These are phyloP conservation scores for Girardinus metallicus DNA, from an alignment of 2,797 vertebrate genomes.

Conservation along the genomic window DNA sequence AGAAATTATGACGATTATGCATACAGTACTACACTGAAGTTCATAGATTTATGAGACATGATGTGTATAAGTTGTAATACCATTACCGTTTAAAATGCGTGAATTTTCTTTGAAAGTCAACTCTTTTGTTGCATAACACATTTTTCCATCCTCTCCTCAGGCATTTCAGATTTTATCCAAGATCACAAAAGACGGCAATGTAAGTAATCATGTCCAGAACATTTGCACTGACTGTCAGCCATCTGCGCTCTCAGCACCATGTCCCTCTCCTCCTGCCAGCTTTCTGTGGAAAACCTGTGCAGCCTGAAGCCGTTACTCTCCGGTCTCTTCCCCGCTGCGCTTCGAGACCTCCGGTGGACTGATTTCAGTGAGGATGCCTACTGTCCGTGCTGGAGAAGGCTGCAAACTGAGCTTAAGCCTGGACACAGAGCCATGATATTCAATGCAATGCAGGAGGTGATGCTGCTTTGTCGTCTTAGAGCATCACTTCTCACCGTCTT, in stretches of 20 bases:
- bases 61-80: background rate
- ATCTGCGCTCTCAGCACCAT: constrained; percentile 14
- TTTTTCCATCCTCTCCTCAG: constrained; percentile 65
- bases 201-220: constrained; percentile 74
- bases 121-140: background rate
- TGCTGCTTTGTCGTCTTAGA: constrained; percentile 18
- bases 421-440: constrained; percentile 84
- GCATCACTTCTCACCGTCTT: constrained; percentile 17
- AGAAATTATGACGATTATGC: background rate
- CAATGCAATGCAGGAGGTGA: constrained; percentile 81
- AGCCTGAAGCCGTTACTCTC: constrained; percentile 81
- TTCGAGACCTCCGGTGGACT: constrained; percentile 76
- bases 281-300: constrained; percentile 82
- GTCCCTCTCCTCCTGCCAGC: constrained; percentile 63
- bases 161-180: constrained; percentile 84
- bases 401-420: constrained; percentile 81
- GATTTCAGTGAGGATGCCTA: constrained; percentile 60
- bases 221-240: constrained; percentile 25
- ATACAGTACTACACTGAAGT: background rate
- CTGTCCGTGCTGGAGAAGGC: constrained; percentile 83
- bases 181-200: constrained; percentile 80
- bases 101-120: background rate
- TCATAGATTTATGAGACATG: background rate
- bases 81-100: background rate
- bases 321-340: constrained; percentile 82